These are phyloP conservation scores for Philereme vetulata DNA, from an alignment of 2,888 invertebrate genomes.

Conservation along the genomic window DNA sequence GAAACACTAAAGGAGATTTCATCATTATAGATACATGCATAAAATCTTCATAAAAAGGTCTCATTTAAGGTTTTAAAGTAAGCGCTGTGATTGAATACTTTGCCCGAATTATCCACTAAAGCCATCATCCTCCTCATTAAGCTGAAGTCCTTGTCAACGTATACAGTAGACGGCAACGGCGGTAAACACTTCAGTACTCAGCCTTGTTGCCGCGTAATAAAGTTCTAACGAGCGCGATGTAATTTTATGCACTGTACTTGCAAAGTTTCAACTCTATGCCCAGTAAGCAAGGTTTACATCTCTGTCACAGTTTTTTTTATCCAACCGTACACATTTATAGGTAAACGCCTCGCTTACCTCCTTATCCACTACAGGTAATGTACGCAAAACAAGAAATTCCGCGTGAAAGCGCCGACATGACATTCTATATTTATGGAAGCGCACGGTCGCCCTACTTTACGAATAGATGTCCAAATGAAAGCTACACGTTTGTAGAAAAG, in stretches of 20 bases:
- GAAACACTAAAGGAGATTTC: background rate
- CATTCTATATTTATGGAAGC: constrained; percentile 64
- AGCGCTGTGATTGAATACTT: constrained; percentile 31
- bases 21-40: background rate
- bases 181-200: constrained; percentile 35
- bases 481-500: constrained; percentile 41
- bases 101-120: constrained; percentile 29
- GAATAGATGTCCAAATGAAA: constrained; percentile 62
- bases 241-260: constrained; percentile 31
- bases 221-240: constrained; percentile 32
- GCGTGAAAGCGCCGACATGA: constrained; percentile 53
- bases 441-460: constrained; percentile 62
- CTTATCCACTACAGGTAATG: constrained; percentile 44
- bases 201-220: constrained; percentile 37
- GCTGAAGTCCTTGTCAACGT: constrained; percentile 24
- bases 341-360: constrained; percentile 29
- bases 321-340: constrained; percentile 22
- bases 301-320: constrained; percentile 7
- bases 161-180: constrained; percentile 32
- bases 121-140: constrained; percentile 30
- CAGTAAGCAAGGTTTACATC: constrained; percentile 12
- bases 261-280: constrained; percentile 6
- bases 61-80: background rate
- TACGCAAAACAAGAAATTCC: constrained; percentile 54
- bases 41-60: background rate